A percentile compares a stretch with the other conserved stretches of the same genome.
Conservation (phyloP, 2,888 invertebrate species). For the Eretmocerus hayati region DNA sequence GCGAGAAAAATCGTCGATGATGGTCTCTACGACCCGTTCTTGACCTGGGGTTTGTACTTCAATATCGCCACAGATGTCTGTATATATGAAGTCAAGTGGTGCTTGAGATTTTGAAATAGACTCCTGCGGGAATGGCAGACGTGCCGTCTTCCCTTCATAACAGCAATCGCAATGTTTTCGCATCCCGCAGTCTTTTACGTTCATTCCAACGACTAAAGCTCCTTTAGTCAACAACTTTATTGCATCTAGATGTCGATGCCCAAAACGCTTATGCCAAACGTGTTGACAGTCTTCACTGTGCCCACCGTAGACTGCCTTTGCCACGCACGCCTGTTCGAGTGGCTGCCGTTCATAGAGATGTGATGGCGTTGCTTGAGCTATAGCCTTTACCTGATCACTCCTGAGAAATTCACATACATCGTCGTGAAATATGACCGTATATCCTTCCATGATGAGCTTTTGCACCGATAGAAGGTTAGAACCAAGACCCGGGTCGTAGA, state of each 20-base stretch:
- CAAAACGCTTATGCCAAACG: conserved; percentile 26
- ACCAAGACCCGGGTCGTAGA: conserved; percentile 22
- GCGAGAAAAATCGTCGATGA: too few species aligned
- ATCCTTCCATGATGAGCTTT: conserved; percentile 16
- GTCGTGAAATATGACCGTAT: conserved; percentile 19
- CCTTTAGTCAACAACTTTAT: conserved; percentile 17
- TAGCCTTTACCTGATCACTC: conserved; percentile 11
- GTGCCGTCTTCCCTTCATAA: conserved; percentile 26
- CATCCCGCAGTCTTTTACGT: conserved; percentile 23
- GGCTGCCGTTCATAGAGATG: conserved; percentile 17
- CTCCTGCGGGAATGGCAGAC: conserved; percentile 23
- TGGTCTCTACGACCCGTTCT: too few species aligned
- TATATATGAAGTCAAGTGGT: conserved; percentile 23
- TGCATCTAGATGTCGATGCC: conserved; percentile 22
- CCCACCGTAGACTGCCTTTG: conserved; percentile 1
- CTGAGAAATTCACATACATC: conserved; percentile 18
- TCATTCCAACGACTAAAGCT: conserved; percentile 20
- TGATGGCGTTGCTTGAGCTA: conserved; percentile 9
- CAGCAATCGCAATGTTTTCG: conserved; percentile 23
- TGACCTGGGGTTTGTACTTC: too few species aligned
- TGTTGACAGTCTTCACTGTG: conserved; percentile 20
- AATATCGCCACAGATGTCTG: conserved; percentile 28
- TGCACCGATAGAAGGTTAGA: conserved; percentile 24
- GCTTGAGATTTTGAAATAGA: conserved; percentile 14
- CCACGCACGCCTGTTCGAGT: conserved; percentile 10